phyloP scores from a whole-genome alignment of 2,113 vertebrate species.

The Poicephalus meyeri region DNA sequence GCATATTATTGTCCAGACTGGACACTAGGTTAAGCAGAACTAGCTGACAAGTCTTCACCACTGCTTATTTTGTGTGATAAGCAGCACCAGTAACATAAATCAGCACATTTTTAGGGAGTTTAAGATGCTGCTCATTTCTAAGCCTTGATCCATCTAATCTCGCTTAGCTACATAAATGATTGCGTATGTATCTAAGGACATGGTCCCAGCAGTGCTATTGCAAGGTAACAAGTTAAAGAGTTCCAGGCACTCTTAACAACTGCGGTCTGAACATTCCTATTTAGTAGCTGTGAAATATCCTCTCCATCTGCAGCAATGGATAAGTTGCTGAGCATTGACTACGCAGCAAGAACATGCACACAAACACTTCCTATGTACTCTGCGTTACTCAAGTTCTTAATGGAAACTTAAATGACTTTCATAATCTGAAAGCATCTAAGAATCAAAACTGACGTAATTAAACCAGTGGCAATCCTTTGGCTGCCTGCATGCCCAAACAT shows the following conservation, averaged over 20 bases:
- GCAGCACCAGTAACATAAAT: neutral
- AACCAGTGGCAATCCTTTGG: neutral
- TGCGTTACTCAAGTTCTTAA: rapidly evolving
- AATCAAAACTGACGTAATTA: neutral
- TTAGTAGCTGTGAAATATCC: neutral
- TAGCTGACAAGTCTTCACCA: neutral
- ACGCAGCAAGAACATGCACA: rapidly evolving
- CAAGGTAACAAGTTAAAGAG: neutral
- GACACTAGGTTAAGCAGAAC: neutral
- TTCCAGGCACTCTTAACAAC: neutral
- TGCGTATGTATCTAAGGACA: neutral
- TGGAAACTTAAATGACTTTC: neutral
- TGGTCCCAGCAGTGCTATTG: rapidly evolving
- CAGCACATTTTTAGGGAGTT: neutral
- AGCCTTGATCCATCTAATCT: neutral
- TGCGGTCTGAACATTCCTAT: neutral
- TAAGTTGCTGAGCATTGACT: neutral
- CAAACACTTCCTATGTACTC: rapidly evolving
- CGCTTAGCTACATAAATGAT: neutral
- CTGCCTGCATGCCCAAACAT: neutral
- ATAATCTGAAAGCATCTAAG: neutral
- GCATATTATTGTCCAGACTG: neutral
- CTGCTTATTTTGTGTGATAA: neutral
- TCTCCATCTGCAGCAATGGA: neutral
- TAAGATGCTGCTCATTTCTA: neutral